Conservation (phyloP, 2,113 vertebrate species). For the Marmota monax region DNA sequence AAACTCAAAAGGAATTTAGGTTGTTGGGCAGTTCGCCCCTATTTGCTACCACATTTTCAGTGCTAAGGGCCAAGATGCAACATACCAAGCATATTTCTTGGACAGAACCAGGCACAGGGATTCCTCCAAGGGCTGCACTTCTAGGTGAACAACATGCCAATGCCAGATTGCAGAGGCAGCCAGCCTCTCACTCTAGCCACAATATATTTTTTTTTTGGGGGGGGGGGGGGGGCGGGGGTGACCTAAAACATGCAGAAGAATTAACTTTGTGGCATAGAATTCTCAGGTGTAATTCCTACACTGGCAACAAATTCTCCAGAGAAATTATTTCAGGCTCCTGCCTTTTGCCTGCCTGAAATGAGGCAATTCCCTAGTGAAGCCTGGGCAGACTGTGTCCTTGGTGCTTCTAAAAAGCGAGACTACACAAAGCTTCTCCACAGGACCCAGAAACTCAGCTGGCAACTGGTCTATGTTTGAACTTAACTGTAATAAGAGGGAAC, state of each 20-base stretch:
- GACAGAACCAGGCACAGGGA: neutral
- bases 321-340: slow-evolving; percentile 38
- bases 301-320: slow-evolving; percentile 58
- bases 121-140: neutral
- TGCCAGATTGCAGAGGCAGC: neutral
- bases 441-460: neutral
- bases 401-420: slow-evolving; percentile 34
- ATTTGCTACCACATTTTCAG: neutral
- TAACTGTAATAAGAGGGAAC: neutral
- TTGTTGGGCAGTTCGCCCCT: neutral
- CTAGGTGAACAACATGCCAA: neutral
- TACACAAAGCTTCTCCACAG: neutral
- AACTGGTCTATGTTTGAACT: neutral
- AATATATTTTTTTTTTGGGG: neutral
- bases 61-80: neutral
- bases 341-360: slow-evolving; percentile 64
- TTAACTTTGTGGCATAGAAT: slow-evolving; percentile 28
- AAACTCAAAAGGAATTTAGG: slow-evolving; percentile 23
- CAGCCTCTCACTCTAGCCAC: neutral
- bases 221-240: neutral
- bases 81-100: neutral
- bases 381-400: neutral
- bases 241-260: neutral
- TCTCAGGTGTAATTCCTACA: slow-evolving; percentile 30
- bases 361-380: slow-evolving; percentile 55